These are phyloP conservation scores for Catharus fuscescens DNA, from an alignment of 2,113 vertebrate genomes.

Conservation along the genomic window DNA sequence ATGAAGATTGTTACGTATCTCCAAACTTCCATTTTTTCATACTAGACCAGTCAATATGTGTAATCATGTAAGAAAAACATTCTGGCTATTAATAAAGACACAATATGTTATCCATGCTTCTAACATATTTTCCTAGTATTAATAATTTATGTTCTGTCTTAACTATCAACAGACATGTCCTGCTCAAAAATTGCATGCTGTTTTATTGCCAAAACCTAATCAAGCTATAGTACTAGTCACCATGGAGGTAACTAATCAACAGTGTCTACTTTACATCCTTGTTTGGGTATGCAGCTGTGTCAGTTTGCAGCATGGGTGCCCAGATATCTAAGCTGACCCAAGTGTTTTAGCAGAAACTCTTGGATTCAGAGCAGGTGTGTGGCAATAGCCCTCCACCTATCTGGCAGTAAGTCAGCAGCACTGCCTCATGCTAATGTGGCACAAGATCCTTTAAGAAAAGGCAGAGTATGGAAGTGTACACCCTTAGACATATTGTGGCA, in stretches of 20 bases:
- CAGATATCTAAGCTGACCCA: neutral
- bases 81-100: constrained; percentile 7
- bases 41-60: constrained; percentile 3
- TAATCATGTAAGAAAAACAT: constrained; percentile 10
- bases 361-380: neutral
- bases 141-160: neutral
- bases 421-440: rapidly evolving
- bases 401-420: neutral
- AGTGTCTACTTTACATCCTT: neutral
- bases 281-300: neutral
- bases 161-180: neutral
- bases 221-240: neutral
- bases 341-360: neutral
- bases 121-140: neutral
- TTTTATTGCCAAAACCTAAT: neutral
- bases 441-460: neutral
- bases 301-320: neutral
- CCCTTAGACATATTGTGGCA: neutral
- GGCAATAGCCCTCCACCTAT: neutral
- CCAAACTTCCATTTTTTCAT: neutral
- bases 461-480: rapidly evolving
- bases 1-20: neutral
- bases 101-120: neutral
- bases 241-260: neutral
- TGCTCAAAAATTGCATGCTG: neutral